phyloP scores from a whole-genome alignment of 2,113 vertebrate species.

The Cepphus grylle region DNA sequence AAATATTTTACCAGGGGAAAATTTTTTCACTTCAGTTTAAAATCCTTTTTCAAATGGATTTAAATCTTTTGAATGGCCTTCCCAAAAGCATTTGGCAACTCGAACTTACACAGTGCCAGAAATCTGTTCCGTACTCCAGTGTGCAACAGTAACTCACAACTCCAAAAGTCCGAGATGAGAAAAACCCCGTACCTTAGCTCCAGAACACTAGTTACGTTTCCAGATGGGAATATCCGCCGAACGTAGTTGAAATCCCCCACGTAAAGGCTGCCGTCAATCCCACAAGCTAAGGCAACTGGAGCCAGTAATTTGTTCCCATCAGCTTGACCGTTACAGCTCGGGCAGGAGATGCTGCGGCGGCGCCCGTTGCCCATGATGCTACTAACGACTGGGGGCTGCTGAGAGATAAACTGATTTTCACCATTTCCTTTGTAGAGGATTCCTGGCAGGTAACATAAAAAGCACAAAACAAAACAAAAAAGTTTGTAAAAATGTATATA shows the following conservation, averaged over 20 bases:
- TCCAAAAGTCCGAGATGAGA: neutral
- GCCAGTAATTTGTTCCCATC: slow-evolving; percentile 97
- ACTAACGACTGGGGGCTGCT: slow-evolving; percentile 92
- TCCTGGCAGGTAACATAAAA: slow-evolving; percentile 68
- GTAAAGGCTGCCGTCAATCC: slow-evolving; percentile 92
- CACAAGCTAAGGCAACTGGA: slow-evolving; percentile 92
- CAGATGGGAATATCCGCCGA: slow-evolving; percentile 92
- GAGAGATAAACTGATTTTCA: slow-evolving; percentile 96
- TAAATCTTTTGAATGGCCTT: neutral
- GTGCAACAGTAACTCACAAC: neutral
- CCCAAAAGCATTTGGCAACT: neutral
- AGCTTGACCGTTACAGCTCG: slow-evolving; percentile 96
- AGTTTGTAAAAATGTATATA: neutral
- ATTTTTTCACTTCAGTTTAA: neutral
- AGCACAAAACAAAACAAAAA: neutral
- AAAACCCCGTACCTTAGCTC: slow-evolving; percentile 86
- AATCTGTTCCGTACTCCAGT: neutral
- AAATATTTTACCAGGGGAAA: neutral
- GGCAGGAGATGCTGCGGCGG: slow-evolving; percentile 95
- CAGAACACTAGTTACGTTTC: slow-evolving; percentile 96
- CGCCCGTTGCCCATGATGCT: slow-evolving; percentile 98
- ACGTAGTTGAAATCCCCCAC: slow-evolving; percentile 99
- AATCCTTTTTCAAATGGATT: neutral
- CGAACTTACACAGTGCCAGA: neutral
- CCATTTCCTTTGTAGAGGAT: slow-evolving; percentile 97